Conservation (phyloP, 2,888 invertebrate genomes). For the Eupithecia tripunctaria region DNA sequence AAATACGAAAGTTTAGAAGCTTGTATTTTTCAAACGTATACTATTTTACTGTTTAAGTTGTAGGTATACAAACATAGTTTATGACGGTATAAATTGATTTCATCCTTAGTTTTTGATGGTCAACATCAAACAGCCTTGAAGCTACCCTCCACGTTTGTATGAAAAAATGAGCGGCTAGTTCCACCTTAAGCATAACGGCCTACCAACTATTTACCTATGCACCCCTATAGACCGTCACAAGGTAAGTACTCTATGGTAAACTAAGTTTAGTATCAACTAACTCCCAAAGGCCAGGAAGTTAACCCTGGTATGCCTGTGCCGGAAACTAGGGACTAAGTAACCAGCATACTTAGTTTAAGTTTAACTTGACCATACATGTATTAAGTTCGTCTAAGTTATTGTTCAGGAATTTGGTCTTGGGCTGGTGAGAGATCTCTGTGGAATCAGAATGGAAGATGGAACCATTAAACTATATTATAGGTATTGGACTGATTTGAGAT, state of each 20-base stretch:
- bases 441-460: neutral
- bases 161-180: too few relatives aligned
- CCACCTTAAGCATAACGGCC: neutral
- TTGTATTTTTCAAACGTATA: too few relatives aligned
- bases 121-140: too few relatives aligned
- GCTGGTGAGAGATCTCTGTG: neutral
- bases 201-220: neutral
- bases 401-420: neutral
- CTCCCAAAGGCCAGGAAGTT: constrained; percentile 8
- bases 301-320: constrained; percentile 1
- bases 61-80: too few relatives aligned
- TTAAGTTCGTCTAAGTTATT: neutral
- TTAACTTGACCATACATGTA: constrained; percentile 10
- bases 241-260: neutral
- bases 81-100: too few relatives aligned
- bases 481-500: too few relatives aligned
- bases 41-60: too few relatives aligned
- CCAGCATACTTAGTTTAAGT: neutral
- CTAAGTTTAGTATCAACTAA: neutral
- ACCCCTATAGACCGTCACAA: neutral
- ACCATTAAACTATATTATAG: neutral
- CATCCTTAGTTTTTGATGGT: too few relatives aligned
- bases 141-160: too few relatives aligned
- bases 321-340: constrained; percentile 4
- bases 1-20: too few relatives aligned